Conservation (phyloP, 2,113 vertebrate genomes). For the Mesoclemmys tuberculata region DNA sequence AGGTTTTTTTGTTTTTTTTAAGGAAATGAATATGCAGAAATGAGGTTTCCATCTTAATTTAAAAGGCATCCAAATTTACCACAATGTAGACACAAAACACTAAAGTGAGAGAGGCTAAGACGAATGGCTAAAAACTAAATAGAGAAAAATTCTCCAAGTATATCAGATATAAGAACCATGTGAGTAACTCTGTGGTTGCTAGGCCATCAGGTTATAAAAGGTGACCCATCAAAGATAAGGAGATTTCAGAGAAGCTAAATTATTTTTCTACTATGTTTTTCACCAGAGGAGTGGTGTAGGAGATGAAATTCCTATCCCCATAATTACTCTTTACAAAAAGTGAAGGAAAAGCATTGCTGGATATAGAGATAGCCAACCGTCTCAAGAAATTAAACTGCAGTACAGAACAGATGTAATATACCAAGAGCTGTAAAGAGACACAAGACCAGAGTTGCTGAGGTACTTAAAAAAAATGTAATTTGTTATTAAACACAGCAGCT, state of each 20-base stretch:
- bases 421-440: conserved; percentile 18
- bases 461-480: conserved; percentile 48
- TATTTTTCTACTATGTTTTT: not conserved
- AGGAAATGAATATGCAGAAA: not conserved
- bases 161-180: not conserved
- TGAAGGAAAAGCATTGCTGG: not conserved
- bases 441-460: conserved; percentile 38
- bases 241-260: not conserved
- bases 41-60: not conserved
- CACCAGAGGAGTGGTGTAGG: not conserved
- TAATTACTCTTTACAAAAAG: not conserved
- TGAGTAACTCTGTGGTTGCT: not conserved
- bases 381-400: conserved; percentile 37
- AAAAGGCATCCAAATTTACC: not conserved
- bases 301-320: not conserved
- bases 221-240: not conserved
- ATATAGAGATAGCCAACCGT: not conserved
- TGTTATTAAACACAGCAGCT: conserved; percentile 7
- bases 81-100: not conserved
- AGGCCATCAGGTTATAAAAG: not conserved
- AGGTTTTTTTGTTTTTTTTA: not conserved
- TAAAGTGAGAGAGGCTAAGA: not conserved
- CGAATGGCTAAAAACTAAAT: fast-evolving
- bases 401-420: conserved; percentile 2
- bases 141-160: not conserved